phyloP scores from a whole-genome alignment of 2,888 invertebrate species.

The Eilema sororculum region DNA sequence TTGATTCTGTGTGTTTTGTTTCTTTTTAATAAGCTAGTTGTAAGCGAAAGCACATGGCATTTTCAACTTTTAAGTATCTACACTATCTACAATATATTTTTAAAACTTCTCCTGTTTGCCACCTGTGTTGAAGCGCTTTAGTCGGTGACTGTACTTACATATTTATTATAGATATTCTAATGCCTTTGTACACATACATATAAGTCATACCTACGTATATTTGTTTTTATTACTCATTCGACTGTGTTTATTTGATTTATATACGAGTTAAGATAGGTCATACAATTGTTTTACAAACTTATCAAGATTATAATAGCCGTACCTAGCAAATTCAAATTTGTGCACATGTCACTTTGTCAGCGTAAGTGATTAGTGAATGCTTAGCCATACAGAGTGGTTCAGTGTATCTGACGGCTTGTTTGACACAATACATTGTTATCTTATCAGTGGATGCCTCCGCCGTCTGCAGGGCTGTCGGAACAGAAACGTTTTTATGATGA shows the following conservation, averaged over 20 bases:
- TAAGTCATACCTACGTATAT: background rate
- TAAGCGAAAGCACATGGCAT: background rate
- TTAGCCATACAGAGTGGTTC: slow-evolving; percentile 33
- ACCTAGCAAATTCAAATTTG: slow-evolving; percentile 33
- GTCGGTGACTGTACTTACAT: background rate
- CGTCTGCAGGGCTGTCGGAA: slow-evolving; percentile 42
- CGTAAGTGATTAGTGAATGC: slow-evolving; percentile 52
- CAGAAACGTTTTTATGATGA: slow-evolving; percentile 62
- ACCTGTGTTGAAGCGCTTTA: background rate
- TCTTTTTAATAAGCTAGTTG: background rate
- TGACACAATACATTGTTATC: slow-evolving; percentile 57
- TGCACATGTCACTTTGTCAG: slow-evolving; percentile 49
- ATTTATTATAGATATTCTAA: background rate
- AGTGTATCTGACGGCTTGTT: slow-evolving; percentile 46
- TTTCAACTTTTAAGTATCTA: background rate
- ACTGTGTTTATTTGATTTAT: background rate
- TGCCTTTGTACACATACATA: background rate
- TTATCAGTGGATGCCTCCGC: slow-evolving; percentile 55
- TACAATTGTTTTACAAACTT: slow-evolving; percentile 7
- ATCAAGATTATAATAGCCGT: slow-evolving; percentile 22
- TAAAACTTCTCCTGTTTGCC: background rate
- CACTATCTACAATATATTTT: background rate
- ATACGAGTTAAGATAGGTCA: background rate
- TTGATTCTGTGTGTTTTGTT: background rate
- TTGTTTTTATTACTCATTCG: background rate